phyloP scores from a whole-genome alignment of 1,140 invertebrate genomes.

The Charaxes varanes region DNA sequence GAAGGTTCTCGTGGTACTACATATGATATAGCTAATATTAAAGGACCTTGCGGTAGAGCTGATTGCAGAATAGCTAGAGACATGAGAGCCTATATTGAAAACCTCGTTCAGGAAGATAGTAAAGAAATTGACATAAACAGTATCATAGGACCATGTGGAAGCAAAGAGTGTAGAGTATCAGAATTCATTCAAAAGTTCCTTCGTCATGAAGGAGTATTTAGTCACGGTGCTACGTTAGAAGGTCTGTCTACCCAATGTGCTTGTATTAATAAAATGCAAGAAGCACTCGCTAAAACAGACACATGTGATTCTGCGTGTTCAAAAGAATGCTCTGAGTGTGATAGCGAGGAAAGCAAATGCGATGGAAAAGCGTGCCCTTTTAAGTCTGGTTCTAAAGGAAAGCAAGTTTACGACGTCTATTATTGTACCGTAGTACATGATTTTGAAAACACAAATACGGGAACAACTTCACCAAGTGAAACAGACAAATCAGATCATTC shows the following conservation, averaged over 20 bases:
- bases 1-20: constrained; percentile 26
- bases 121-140: constrained; percentile 48
- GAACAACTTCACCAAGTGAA: constrained; percentile 19
- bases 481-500: constrained; percentile 23
- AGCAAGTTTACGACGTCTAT: constrained; percentile 48
- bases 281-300: constrained; percentile 36
- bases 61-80: constrained; percentile 61
- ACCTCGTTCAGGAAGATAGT: constrained; percentile 56
- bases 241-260: constrained; percentile 55
- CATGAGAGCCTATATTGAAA: constrained; percentile 58
- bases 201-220: constrained; percentile 48
- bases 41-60: constrained; percentile 57
- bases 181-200: constrained; percentile 56
- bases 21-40: constrained; percentile 60
- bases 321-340: constrained; percentile 38
- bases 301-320: constrained; percentile 35
- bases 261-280: constrained; percentile 52
- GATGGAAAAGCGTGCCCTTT: constrained; percentile 42
- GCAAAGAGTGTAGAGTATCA: constrained; percentile 50
- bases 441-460: constrained; percentile 27
- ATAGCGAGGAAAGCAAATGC: constrained; percentile 34
- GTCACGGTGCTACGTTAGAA: constrained; percentile 30
- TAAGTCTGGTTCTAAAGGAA: constrained; percentile 14
- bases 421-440: constrained; percentile 59
- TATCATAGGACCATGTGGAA: constrained; percentile 63